These are phyloP conservation scores for Cynoglossus semilaevis DNA, from an alignment of 2,113 vertebrate genomes.

Conservation along the genomic window DNA sequence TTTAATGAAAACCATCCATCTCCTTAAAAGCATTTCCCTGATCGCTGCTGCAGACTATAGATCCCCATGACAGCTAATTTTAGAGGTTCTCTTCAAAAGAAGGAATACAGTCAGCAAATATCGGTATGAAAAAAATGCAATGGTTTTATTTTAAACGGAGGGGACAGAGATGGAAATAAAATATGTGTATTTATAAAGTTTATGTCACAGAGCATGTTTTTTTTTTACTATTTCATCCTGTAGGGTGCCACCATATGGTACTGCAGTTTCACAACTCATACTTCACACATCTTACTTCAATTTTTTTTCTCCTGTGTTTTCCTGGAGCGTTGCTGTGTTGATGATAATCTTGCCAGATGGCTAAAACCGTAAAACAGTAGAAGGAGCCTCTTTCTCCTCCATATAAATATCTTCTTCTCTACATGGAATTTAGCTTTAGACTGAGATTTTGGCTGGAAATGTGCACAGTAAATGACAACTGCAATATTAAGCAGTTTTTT, in stretches of 20 bases:
- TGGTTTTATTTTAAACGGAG: constrained; percentile 6
- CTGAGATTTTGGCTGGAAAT: background rate
- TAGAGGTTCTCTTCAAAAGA: constrained; percentile 19
- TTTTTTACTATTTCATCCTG: constrained; percentile 31
- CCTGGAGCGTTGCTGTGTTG: constrained; percentile 44
- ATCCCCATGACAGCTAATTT: constrained; percentile 55
- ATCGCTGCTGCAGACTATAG: constrained; percentile 39
- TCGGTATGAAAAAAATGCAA: constrained; percentile 4
- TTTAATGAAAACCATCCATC: constrained; percentile 64
- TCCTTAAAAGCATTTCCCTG: constrained; percentile 42
- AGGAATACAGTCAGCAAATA: constrained; percentile 13
- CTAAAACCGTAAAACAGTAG: constrained; percentile 42
- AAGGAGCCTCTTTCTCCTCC: constrained; percentile 34
- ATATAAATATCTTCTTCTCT: constrained; percentile 49
- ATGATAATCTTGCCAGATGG: constrained; percentile 63
- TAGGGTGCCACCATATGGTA: constrained; percentile 51
- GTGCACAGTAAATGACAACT: constrained; percentile 6
- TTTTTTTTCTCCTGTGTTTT: constrained; percentile 55
- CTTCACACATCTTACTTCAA: constrained; percentile 46
- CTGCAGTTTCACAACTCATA: constrained; percentile 45
- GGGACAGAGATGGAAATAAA: constrained; percentile 9
- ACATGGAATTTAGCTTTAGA: constrained; percentile 19
- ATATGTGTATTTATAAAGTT: constrained; percentile 38
- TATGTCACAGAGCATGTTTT: constrained; percentile 31
- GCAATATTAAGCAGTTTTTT: background rate